A percentile compares a stretch with the other conserved stretches of the same genome.
Evolutionary conservation across 2,113 vertebrate species (phyloP).

Genomic region (Centropristis striata): DNA sequence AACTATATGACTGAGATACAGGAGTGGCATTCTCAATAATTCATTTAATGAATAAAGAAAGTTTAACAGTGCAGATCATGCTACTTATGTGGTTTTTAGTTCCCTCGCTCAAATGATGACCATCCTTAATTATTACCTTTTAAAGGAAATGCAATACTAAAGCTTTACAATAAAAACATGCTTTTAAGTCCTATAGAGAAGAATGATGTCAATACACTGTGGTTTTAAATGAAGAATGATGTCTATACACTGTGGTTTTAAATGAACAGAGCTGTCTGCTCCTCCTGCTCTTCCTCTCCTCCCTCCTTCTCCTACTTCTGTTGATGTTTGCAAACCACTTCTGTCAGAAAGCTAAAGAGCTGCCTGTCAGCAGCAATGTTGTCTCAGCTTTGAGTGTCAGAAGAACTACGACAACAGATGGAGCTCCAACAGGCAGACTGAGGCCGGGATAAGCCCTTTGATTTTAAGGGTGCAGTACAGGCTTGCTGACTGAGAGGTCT

Average conservation of each 20-base stretch:
- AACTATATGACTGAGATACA: not conserved
- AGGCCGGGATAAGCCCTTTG: not conserved
- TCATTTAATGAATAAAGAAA: not conserved
- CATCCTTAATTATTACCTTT: not conserved
- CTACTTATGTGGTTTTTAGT: not conserved
- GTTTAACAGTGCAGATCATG: not conserved
- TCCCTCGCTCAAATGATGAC: not conserved
- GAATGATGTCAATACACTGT: not conserved
- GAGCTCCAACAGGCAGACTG: not conserved
- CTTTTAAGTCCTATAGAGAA: not conserved
- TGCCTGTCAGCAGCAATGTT: conserved; percentile 9
- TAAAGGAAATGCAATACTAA: not conserved
- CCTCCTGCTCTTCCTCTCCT: not conserved
- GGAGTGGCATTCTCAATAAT: not conserved
- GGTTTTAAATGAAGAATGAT: too few relatives aligned
- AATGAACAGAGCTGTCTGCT: not conserved
- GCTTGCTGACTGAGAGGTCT: not conserved
- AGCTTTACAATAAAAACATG: not conserved
- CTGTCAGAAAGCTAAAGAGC: conserved; percentile 29
- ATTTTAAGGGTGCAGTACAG: not conserved
- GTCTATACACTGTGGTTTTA: not conserved
- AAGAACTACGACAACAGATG: not conserved
- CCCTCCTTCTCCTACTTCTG: not conserved
- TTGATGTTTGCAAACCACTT: conserved; percentile 46
- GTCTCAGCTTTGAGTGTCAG: conserved; percentile 9